phyloP scores from a whole-genome alignment of 2,797 vertebrate genomes.

The Lutjanus campechanus region DNA sequence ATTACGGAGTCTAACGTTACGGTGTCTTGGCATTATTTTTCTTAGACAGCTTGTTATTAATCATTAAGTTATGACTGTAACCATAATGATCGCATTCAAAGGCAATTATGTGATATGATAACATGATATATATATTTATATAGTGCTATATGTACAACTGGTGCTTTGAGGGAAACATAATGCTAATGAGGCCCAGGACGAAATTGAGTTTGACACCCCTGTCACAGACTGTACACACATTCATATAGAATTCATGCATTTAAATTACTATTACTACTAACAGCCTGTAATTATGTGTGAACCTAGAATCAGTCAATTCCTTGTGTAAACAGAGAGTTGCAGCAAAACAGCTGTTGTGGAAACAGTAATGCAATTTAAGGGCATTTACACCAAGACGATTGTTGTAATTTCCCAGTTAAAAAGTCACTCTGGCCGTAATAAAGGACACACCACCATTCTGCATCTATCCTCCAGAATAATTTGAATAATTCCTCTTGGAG shows the following conservation, averaged over 20 bases:
- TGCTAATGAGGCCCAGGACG: no score
- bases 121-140: no score
- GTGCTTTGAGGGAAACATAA: no score
- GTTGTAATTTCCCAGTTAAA: background rate
- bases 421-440: background rate
- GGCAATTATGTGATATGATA: no score
- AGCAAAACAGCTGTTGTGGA: background rate
- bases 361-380: background rate
- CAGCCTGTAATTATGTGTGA: background rate
- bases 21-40: no score
- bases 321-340: background rate
- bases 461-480: constrained; percentile 25
- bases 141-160: no score
- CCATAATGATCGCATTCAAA: no score
- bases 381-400: background rate
- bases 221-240: background rate
- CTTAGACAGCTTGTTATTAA: no score
- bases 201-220: no score
- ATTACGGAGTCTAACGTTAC: no score
- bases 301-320: background rate
- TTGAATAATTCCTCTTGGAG: constrained; percentile 39
- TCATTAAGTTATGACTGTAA: no score
- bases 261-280: background rate
- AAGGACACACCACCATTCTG: background rate
- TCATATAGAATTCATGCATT: background rate